phyloP scores from a whole-genome alignment of 1,140 invertebrate genomes.

The Lordiphosa stackelbergi region DNA sequence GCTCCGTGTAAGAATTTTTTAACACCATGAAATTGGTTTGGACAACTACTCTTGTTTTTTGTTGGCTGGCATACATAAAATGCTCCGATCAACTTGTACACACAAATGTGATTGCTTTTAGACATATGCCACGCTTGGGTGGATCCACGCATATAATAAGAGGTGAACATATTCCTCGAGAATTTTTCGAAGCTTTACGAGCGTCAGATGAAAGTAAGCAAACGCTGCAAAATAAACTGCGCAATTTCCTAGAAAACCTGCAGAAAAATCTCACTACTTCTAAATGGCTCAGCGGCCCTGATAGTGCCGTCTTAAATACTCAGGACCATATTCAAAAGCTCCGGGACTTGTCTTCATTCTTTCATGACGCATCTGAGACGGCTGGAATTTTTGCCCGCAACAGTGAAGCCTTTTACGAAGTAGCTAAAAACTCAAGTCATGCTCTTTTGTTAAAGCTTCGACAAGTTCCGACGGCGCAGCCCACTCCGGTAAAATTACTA shows the following conservation, averaged over 20 bases:
- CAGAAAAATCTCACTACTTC: constrained; percentile 67
- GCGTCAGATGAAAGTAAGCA: constrained; percentile 42
- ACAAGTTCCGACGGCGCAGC: constrained; percentile 50
- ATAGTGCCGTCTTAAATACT: constrained; percentile 13
- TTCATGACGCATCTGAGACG: constrained; percentile 32
- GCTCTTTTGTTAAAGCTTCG: constrained; percentile 55
- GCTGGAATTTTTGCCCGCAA: constrained; percentile 36
- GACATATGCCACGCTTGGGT: constrained; percentile 3
- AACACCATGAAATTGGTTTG: constrained; percentile 6
- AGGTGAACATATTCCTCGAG: constrained; percentile 45
- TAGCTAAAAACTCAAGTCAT: constrained; percentile 52
- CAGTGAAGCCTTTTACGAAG: constrained; percentile 43
- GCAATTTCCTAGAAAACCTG: constrained; percentile 58
- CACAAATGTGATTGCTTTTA: not conserved
- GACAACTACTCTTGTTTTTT: not conserved
- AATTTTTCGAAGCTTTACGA: constrained; percentile 42
- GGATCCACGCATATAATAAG: not conserved
- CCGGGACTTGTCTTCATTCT: constrained; percentile 41
- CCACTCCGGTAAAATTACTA: constrained; percentile 39
- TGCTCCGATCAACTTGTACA: not conserved
- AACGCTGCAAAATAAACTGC: constrained; percentile 41
- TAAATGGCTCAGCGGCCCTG: constrained; percentile 25
- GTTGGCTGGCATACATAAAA: not conserved
- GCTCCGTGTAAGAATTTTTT: not conserved
- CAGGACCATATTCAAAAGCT: constrained; percentile 28